These are phyloP conservation scores for Scomber scombrus DNA, from an alignment of 2,113 vertebrate species.

Conservation along the genomic window DNA sequence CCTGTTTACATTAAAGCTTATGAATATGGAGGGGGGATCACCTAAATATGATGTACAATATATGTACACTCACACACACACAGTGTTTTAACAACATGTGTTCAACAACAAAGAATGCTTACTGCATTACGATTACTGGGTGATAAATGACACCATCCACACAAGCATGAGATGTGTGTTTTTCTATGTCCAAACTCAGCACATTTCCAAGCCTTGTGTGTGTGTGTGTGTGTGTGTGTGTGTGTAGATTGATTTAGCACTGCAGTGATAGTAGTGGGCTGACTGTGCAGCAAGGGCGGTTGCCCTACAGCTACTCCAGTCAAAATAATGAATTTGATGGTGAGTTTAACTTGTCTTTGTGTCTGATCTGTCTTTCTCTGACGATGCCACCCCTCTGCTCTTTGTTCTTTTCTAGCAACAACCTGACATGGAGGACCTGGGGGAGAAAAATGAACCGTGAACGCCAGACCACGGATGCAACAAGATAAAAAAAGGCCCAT, in stretches of 20 bases:
- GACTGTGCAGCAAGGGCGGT: conserved; percentile 18
- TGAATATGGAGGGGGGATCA: neutral
- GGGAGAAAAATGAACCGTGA: neutral
- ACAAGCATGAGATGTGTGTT: conserved; percentile 47
- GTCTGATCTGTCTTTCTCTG: conserved; percentile 1
- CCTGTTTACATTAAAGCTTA: neutral
- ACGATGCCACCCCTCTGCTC: neutral
- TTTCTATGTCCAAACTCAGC: conserved; percentile 51
- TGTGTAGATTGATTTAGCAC: conserved; percentile 44
- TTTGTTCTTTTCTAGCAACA: conserved; percentile 54
- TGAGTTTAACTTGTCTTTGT: conserved; percentile 5
- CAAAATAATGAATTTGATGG: neutral
- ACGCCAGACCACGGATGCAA: conserved; percentile 48
- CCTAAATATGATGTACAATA: neutral
- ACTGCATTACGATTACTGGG: conserved; percentile 56
- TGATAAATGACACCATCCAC: conserved; percentile 63
- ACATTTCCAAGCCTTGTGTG: conserved; percentile 33
- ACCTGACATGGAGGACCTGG: conserved; percentile 38
- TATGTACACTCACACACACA: neutral
- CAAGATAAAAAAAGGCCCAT: conserved; percentile 20
- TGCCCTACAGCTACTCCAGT: neutral
- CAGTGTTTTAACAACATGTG: conserved; percentile 26
- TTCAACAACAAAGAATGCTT: conserved; percentile 29
- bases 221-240: conserved; percentile 13
- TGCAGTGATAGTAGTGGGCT: conserved; percentile 30